phyloP scores from a whole-genome alignment of 2,888 invertebrate genomes.

The Papilio demoleus region DNA sequence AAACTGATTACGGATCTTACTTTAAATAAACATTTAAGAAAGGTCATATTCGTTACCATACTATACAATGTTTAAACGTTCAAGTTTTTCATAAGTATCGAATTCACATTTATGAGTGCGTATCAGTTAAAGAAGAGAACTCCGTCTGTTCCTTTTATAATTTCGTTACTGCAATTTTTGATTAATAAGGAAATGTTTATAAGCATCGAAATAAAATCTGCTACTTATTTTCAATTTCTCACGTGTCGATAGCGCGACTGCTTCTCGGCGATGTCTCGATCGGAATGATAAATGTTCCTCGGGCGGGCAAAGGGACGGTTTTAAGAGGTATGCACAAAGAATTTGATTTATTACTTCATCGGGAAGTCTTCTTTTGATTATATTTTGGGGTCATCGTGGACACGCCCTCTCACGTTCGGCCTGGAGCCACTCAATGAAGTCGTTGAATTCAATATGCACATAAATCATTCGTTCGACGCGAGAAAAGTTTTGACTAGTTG shows the following conservation, averaged over 20 bases:
- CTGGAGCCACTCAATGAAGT: constrained; percentile 76
- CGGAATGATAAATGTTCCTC: constrained; percentile 64
- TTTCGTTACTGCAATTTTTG: constrained; percentile 37
- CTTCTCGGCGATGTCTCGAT: constrained; percentile 55
- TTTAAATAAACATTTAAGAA: constrained; percentile 29
- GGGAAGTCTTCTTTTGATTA: constrained; percentile 63
- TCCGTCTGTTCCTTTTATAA: constrained; percentile 33
- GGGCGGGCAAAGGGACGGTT: constrained; percentile 62
- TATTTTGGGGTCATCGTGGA: constrained; percentile 71
- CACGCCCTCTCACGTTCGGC: constrained; percentile 79
- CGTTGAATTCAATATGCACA: constrained; percentile 70
- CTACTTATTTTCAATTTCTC: constrained; percentile 48
- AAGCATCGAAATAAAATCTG: constrained; percentile 43
- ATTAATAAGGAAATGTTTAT: constrained; percentile 44
- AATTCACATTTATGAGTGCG: constrained; percentile 23
- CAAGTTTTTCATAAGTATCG: constrained; percentile 31
- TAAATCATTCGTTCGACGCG: constrained; percentile 65
- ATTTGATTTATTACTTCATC: constrained; percentile 79
- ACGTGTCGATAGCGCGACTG: constrained; percentile 48
- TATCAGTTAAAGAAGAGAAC: constrained; percentile 31
- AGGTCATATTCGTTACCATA: constrained; percentile 27
- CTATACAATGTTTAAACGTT: constrained; percentile 28
- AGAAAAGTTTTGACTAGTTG: constrained; percentile 64
- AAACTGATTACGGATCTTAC: constrained; percentile 11
- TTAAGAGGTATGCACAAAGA: constrained; percentile 68